Conservation (phyloP, 2,888 invertebrate genomes). For the Ferdinandea cuprea region DNA sequence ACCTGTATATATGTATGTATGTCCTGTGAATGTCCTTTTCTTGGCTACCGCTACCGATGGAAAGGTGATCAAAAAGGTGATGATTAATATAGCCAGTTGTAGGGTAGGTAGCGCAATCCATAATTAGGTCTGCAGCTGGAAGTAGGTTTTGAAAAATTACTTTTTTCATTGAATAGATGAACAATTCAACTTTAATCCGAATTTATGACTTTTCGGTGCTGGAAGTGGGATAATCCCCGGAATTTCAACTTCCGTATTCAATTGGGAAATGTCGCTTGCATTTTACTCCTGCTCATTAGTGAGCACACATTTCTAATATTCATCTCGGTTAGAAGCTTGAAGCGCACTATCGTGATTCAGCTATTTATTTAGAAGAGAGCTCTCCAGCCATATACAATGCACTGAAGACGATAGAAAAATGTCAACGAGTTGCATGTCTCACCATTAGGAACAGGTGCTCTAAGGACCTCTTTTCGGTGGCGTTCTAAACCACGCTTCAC, state of each 20-base stretch:
- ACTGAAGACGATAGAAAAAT: no score
- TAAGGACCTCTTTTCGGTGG: no score
- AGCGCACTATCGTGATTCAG: no score
- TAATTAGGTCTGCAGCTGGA: constrained; percentile 70
- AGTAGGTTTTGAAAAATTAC: constrained; percentile 26
- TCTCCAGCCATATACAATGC: no score
- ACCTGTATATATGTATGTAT: constrained; percentile 26
- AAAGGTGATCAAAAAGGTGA: constrained; percentile 54
- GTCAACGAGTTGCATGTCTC: no score
- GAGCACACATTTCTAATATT: no score
- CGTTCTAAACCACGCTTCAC: no score
- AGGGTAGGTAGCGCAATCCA: constrained; percentile 20
- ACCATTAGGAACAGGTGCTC: no score
- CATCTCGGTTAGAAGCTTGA: no score
- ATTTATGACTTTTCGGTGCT: constrained; percentile 65
- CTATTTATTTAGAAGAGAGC: no score
- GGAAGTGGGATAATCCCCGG: constrained; percentile 64
- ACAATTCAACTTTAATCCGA: constrained; percentile 60
- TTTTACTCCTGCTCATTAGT: constrained; percentile 25
- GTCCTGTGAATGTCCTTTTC: constrained; percentile 40
- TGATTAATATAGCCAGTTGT: constrained; percentile 59
- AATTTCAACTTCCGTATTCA: constrained; percentile 62
- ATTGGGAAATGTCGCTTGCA: constrained; percentile 3
- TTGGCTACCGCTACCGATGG: constrained; percentile 16
- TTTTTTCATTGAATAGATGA: neutral